Evolutionary conservation across 2,113 vertebrate species (phyloP).

Genomic region (Mandrillus leucophaeus): DNA sequence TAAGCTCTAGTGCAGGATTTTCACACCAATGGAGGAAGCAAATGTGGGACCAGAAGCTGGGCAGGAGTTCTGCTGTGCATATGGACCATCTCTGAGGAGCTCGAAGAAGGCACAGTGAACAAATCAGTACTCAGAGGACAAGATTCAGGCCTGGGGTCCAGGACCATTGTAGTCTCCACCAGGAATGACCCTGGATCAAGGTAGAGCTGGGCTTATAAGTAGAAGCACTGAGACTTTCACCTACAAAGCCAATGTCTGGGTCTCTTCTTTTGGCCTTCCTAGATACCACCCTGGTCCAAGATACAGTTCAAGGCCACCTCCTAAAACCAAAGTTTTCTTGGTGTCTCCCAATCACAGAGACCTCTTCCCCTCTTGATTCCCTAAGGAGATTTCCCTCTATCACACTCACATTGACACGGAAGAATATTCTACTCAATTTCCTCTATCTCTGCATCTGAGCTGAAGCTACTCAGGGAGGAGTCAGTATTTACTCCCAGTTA

Average conservation of each 20-base stretch:
- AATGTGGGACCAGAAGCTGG: neutral
- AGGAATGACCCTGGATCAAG: neutral
- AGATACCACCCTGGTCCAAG: neutral
- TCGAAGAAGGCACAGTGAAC: neutral
- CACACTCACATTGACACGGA: neutral
- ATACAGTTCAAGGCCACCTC: neutral
- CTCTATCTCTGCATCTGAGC: neutral
- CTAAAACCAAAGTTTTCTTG: neutral
- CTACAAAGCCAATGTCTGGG: neutral
- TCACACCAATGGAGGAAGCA: rapidly evolving
- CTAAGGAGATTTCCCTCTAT: neutral
- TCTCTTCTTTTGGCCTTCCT: neutral
- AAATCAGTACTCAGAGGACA: neutral
- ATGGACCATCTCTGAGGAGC: neutral
- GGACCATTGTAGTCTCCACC: neutral
- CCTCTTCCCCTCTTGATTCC: neutral
- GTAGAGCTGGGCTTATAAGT: too few species aligned
- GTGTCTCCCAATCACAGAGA: neutral
- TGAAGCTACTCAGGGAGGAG: neutral
- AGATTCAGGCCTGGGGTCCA: neutral
- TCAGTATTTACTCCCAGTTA: neutral
- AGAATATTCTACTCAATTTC: neutral
- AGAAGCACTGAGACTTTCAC: neutral
- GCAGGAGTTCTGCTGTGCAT: neutral
- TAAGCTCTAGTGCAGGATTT: too few species aligned